Base-by-base conservation (phyloP, 2,888 invertebrate species). In the Gasteruption jaculator region DNA sequence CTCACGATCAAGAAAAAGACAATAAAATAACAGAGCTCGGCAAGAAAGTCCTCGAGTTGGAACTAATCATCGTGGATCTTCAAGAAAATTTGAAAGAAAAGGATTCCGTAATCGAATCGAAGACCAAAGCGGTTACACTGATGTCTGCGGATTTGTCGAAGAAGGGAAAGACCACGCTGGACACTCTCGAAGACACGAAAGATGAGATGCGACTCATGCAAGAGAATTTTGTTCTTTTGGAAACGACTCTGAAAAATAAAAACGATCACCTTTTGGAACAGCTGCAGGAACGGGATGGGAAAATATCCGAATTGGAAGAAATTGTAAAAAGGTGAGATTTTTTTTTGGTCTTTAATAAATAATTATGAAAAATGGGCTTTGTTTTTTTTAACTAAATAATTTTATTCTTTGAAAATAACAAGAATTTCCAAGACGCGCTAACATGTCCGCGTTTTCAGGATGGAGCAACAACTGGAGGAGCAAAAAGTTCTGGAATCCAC, bases 41-140 rank as follows among this genome's bases (percentile, higher is more conserved):
- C 59, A 80, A 77, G 50, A 80, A 79, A 63, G 77, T 87, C n/a
- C 75, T 82, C 53, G 84, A 85, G 56, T 74, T 87, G 65, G 89
- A 91, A 70, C 80, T 81, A 6, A 79, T 78, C 46, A 79, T 91
- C 33, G 70, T 91, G 49, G 92, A 93, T 67, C 74, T 87, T 35
- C 86, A 90, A 71, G 91, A 91, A 65, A 83, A 82, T 69, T 74
- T 90, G 3, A 82, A 81, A 60, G 87, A 90, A 71, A 86, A 90
- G 67, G 87, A 89, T 71, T 83, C 85, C 59, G 85, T 91, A 36
- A 85, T 91, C 58, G 83, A 85, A 68, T 83, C 88, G 4, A 79
- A 88, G 65, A 87, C 87, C 56, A 82, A 82, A 72, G 88, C 91
- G 19, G 80, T 84, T 29, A 81, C 84, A 12, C 73, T 87, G 30